Percentiles rank a stretch among this genome's conserved stretches.
phyloP scores from a whole-genome alignment of 2,113 vertebrate genomes.

The Sakesphorus luctuosus region DNA sequence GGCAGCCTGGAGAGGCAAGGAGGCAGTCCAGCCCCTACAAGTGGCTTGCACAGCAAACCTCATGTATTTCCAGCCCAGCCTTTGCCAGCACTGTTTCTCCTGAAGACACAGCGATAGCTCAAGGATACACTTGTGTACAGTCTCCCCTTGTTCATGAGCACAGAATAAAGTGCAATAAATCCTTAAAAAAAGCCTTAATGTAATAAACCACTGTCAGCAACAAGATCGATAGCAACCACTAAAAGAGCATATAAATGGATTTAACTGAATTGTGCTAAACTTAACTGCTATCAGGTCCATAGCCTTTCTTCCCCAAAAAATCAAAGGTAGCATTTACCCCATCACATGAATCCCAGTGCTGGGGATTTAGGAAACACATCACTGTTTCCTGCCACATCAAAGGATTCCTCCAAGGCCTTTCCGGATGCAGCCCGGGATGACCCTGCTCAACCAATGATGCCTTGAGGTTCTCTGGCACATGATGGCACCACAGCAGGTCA shows the following conservation, averaged over 20 bases:
- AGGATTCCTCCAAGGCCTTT: background rate
- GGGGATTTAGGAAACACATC: background rate
- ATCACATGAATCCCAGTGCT: fast-evolving
- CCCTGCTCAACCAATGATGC: fast-evolving
- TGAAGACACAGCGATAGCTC: background rate
- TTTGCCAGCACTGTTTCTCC: background rate
- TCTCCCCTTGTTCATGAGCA: background rate
- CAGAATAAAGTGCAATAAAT: background rate
- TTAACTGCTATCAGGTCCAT: background rate
- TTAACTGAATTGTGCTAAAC: background rate
- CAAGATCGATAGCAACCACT: background rate
- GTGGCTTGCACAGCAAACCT: background rate
- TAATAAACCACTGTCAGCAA: background rate
- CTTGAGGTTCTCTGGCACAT: background rate
- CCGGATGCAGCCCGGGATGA: fast-evolving
- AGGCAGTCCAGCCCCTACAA: background rate
- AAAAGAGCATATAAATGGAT: fast-evolving
- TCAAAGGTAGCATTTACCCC: background rate
- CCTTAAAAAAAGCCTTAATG: background rate
- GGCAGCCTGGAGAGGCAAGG: background rate
- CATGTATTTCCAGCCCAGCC: background rate
- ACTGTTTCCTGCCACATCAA: background rate
- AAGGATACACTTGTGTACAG: background rate
- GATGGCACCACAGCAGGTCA: fast-evolving
- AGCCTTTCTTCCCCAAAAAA: background rate